phyloP scores from a whole-genome alignment of 2,888 invertebrate species.

The Drosophila hamatofila region DNA sequence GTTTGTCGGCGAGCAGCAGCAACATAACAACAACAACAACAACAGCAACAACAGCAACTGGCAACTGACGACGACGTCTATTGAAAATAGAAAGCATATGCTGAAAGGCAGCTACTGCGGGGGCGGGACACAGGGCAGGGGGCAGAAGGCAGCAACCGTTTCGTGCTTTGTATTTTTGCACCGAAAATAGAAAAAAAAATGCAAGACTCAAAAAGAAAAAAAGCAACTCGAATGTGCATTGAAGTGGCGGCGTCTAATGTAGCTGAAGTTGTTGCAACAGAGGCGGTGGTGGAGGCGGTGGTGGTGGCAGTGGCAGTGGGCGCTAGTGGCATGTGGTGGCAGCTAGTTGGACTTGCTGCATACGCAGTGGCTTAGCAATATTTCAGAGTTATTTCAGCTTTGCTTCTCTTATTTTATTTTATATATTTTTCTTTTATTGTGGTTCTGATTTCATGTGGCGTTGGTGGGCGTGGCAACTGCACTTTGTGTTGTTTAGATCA shows the following conservation, averaged over 20 bases:
- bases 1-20: conserved; percentile 64
- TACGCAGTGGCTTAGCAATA: conserved; percentile 34
- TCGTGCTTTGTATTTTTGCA: conserved; percentile 76
- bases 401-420: conserved; percentile 7
- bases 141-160: conserved; percentile 43
- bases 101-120: conserved; percentile 62
- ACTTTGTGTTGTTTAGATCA: conserved; percentile 13
- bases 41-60: conserved; percentile 39
- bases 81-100: conserved; percentile 75
- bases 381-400: conserved; percentile 49
- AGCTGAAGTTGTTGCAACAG: conserved; percentile 59
- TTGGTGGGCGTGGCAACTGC: conserved; percentile 21
- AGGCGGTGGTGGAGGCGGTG: neutral
- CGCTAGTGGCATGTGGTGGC: neutral
- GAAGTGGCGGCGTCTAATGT: conserved; percentile 75
- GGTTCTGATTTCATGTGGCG: conserved; percentile 21
- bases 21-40: conserved; percentile 35
- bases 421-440: neutral
- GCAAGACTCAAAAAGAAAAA: conserved; percentile 44
- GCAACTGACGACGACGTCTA: conserved; percentile 67
- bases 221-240: conserved; percentile 64
- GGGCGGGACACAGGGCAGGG: neutral
- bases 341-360: conserved; percentile 1
- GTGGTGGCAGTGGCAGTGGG: neutral
- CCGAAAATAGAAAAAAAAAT: conserved; percentile 67